Base-by-base conservation (phyloP, 2,113 vertebrate species). In the Microcebus murinus region DNA sequence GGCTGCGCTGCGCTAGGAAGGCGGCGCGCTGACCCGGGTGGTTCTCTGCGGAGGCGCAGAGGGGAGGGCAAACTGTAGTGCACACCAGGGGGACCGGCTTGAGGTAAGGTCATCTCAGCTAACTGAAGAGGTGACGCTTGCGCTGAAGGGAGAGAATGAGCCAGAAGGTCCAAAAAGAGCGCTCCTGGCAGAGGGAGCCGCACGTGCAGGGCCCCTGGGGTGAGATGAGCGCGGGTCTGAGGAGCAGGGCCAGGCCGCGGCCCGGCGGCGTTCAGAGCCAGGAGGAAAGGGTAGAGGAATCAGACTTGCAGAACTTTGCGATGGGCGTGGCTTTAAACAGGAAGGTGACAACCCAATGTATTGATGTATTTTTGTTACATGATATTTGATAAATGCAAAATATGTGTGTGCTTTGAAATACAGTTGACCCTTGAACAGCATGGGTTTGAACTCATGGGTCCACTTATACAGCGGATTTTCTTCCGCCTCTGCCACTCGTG, bases 241-340 rank as follows among this genome's bases (percentile, higher is more conserved):
- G 1, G n/a, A 17, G 20, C 34, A 2, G 29, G 36, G 3, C 3
- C 6, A 29, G 15, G 14, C 15, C 1, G 61, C 31, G 8, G 31
- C 9, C 9, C 23, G 0, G 52, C 2, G 25, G 48, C 1, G 6
- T 14, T 9, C 85, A 6, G 55, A 6, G 29, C 3, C 81, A 34
- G 50, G 29, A n/a, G 87, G 4, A 29, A 42, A 29, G 1, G 6
- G 3, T 0, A 74, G 63, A 34, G 50, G 42, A 20, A 3, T 31
- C 31, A 5, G 29, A 4, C 21, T 45, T 11, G 34, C 11, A 29
- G 63, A 21, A 34, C 61, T 83, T 39, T 1, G 6, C 34, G 15
- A 50, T 3, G 45, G 67, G 13, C 65, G 34, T 61, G 6, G 20
- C 42, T 45, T 71, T n/a, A 27, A 55, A 61, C 25, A 63, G 84